These are phyloP conservation scores for Archips xylosteana DNA, from an alignment of 2,888 invertebrate genomes.

Conservation along the genomic window DNA sequence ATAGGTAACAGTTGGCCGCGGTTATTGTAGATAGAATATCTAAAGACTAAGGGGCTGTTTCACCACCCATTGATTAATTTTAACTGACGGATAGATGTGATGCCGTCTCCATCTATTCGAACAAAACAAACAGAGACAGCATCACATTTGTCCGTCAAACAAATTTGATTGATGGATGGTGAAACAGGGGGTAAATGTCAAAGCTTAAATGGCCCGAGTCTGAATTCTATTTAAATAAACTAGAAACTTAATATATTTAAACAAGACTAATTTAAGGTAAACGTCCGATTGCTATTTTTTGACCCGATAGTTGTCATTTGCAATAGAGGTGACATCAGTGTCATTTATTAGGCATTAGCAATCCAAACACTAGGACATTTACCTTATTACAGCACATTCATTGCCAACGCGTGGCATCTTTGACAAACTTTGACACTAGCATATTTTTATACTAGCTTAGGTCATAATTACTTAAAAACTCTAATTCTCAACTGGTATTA, in stretches of 20 bases:
- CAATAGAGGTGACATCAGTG: too few species aligned
- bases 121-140: too few species aligned
- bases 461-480: conserved; percentile 8
- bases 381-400: not conserved
- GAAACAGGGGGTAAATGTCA: too few species aligned
- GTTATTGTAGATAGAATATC: not conserved
- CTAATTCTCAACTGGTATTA: conserved; percentile 1
- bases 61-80: too few species aligned
- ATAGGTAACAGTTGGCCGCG: not conserved
- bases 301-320: too few species aligned
- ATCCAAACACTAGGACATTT: not conserved
- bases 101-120: too few species aligned
- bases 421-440: not conserved
- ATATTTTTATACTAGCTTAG: conserved; percentile 1
- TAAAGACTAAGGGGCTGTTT: too few species aligned
- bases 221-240: conserved; percentile 1
- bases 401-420: not conserved
- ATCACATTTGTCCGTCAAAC: too few species aligned
- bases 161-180: too few species aligned
- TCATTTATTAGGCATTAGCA: too few species aligned
- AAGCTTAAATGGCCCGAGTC: not conserved
- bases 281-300: too few species aligned
- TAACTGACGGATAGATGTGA: too few species aligned
- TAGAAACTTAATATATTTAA: conserved; percentile 11
- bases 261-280: not conserved